Evolutionary conservation across 2,113 vertebrate species (phyloP).

Genomic region (Enhydra lutris): DNA sequence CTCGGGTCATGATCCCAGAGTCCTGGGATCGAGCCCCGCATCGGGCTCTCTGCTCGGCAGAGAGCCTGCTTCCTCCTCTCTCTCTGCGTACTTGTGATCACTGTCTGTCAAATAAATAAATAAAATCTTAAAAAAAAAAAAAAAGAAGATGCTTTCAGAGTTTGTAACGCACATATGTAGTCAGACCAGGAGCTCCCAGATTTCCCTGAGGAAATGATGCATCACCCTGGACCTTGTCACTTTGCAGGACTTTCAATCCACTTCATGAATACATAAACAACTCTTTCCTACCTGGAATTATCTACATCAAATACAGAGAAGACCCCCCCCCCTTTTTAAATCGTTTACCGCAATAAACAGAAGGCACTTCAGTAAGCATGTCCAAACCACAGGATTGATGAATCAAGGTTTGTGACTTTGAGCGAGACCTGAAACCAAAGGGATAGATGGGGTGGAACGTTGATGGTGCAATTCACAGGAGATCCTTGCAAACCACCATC

Average conservation of each 20-base stretch:
- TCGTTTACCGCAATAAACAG: not conserved
- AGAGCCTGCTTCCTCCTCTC: no score
- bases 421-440: not conserved
- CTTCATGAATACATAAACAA: not conserved
- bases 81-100: no score
- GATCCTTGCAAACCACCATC: rapidly evolving
- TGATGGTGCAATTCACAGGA: not conserved
- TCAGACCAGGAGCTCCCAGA: not conserved
- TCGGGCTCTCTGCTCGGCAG: no score
- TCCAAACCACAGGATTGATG: not conserved
- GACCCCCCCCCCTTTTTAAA: not conserved
- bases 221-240: not conserved
- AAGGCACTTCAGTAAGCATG: rapidly evolving
- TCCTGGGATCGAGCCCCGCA: no score
- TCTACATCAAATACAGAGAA: not conserved
- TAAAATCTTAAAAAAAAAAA: no score
- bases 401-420: rapidly evolving
- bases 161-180: not conserved
- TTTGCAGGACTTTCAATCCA: not conserved
- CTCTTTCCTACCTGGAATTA: not conserved
- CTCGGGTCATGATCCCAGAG: no score
- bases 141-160: not conserved
- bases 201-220: no score
- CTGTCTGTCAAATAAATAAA: no score
- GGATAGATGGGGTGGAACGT: no score